Evolutionary conservation across 2,888 invertebrate genomes (phyloP).

Genomic region (Volucella bombylans): DNA sequence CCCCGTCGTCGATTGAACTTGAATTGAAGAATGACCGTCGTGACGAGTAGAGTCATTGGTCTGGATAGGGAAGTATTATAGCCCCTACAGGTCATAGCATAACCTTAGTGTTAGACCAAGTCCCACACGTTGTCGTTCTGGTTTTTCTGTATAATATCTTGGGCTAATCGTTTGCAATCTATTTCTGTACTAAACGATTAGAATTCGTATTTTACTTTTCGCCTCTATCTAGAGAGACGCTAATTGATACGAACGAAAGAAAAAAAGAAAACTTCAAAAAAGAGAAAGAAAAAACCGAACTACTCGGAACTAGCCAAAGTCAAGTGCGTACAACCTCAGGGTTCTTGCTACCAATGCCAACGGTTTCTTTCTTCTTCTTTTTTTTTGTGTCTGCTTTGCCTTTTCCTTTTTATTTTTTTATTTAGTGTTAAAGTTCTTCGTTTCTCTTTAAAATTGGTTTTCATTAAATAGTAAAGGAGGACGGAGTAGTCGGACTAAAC

Average conservation of each 20-base stretch:
- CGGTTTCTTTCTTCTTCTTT: constrained; percentile 49
- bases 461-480: constrained; percentile 33
- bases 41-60: constrained; percentile 50
- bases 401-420: constrained; percentile 27
- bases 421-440: constrained; percentile 30
- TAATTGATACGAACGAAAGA: constrained; percentile 57
- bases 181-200: constrained; percentile 63
- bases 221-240: constrained; percentile 27
- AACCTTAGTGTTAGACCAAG: constrained; percentile 9
- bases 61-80: constrained; percentile 22
- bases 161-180: constrained; percentile 22
- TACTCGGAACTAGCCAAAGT: constrained; percentile 74
- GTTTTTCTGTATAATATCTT: neutral
- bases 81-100: neutral
- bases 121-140: neutral
- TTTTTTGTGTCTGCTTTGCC: constrained; percentile 16
- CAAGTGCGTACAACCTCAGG: constrained; percentile 75
- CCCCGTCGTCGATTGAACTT: constrained; percentile 66
- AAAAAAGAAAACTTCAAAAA: constrained; percentile 17
- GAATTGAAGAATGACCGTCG: constrained; percentile 49
- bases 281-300: constrained; percentile 50
- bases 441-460: constrained; percentile 46
- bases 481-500: neutral
- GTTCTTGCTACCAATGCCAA: constrained; percentile 72
- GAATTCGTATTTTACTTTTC: constrained; percentile 55